phyloP scores from a whole-genome alignment of 2,797 vertebrate species.

The Sardinella longiceps region DNA sequence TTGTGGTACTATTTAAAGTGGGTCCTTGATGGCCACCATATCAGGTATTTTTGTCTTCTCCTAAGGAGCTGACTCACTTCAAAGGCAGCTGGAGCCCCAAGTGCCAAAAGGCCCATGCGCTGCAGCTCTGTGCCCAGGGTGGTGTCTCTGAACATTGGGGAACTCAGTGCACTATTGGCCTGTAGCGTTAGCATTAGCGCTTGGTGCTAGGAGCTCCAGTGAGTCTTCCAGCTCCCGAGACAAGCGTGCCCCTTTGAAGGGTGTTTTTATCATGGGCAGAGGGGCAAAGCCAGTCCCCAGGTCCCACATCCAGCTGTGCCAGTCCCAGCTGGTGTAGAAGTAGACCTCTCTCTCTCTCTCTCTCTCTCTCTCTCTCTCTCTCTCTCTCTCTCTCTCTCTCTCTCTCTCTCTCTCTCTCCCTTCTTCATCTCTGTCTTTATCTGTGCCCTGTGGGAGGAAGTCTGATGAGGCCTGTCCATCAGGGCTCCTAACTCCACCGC shows the following conservation, averaged over 20 bases:
- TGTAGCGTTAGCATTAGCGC: background rate
- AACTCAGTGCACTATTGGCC: background rate
- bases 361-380: background rate
- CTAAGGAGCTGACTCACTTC: constrained; percentile 8
- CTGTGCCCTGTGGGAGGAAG: background rate
- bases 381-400: background rate
- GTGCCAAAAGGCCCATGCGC: background rate
- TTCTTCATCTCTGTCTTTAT: background rate
- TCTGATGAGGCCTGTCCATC: background rate
- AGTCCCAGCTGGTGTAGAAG: background rate
- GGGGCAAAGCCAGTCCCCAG: background rate
- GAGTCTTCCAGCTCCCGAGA: background rate
- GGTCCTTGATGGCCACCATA: constrained; percentile 46
- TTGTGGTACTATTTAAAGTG: constrained; percentile 38
- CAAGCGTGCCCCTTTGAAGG: background rate
- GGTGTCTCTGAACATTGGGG: background rate
- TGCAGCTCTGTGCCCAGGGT: constrained; percentile 7
- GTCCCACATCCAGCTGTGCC: background rate
- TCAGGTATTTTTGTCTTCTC: background rate
- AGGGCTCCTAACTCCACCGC: background rate
- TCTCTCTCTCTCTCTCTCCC: background rate
- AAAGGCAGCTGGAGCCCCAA: background rate
- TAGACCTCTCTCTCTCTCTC: background rate
- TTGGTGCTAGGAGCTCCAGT: background rate
- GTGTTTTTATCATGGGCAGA: background rate